A percentile compares a stretch with the other conserved stretches of the same genome.
Conservation (phyloP, 2,888 invertebrate genomes). For the Callosobruchus maculatus region DNA sequence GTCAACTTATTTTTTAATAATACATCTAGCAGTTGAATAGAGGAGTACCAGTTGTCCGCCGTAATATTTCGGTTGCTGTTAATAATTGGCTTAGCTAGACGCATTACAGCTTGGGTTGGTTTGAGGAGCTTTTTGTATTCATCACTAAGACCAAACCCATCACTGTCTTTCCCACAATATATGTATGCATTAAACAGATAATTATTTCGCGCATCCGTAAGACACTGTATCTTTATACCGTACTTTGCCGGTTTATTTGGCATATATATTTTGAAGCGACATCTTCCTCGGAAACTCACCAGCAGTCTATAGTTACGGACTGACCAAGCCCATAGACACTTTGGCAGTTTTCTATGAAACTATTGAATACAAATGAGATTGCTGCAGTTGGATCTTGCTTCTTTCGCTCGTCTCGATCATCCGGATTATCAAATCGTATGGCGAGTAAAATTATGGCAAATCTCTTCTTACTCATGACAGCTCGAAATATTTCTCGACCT, state of each 20-base stretch:
- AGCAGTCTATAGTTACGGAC: slow-evolving; percentile 9
- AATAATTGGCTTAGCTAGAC: no score
- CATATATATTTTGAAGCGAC: slow-evolving; percentile 34
- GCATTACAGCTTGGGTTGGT: no score
- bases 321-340: neutral
- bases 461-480: slow-evolving; percentile 9
- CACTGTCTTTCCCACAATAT: no score
- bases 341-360: neutral
- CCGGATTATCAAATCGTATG: slow-evolving; percentile 15
- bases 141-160: no score
- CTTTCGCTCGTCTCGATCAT: slow-evolving; percentile 6
- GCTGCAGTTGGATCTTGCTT: neutral
- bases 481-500: slow-evolving; percentile 13
- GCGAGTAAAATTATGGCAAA: slow-evolving; percentile 8
- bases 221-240: slow-evolving; percentile 35
- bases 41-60: no score
- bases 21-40: no score
- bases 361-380: neutral
- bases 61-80: no score
- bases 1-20: no score
- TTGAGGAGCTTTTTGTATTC: no score
- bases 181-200: no score
- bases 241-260: slow-evolving; percentile 35
- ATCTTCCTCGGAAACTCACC: slow-evolving; percentile 26
- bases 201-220: no score